Conservation (phyloP, 2,113 vertebrate species). For the Poecile atricapillus region DNA sequence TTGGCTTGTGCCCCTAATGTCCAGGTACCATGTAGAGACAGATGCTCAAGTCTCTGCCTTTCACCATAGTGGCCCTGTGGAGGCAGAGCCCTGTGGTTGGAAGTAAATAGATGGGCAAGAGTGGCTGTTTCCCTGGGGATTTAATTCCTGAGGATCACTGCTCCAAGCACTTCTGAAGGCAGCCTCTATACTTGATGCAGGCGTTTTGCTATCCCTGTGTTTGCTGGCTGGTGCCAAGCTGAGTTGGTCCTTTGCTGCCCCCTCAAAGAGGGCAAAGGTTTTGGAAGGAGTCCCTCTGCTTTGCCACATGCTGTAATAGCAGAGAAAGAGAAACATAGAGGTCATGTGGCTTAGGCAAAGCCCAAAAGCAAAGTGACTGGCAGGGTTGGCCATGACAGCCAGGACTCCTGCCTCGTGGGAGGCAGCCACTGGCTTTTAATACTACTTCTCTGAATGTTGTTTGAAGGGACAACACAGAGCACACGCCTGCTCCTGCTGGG, state of each 20-base stretch:
- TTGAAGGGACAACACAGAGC: background rate
- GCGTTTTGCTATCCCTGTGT: background rate
- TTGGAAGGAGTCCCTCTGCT: background rate
- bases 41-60: background rate
- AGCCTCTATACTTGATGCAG: background rate
- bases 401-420: background rate
- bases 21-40: background rate
- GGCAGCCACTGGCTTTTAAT: background rate
- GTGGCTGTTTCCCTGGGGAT: background rate
- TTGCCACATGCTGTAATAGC: background rate
- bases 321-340: background rate
- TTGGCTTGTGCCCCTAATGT: background rate
- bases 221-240: background rate
- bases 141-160: background rate
- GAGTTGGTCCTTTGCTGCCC: background rate
- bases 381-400: background rate
- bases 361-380: background rate
- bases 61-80: background rate
- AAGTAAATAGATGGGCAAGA: background rate
- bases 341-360: background rate
- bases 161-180: background rate
- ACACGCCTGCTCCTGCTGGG: background rate
- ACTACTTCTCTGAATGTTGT: background rate
- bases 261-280: background rate
- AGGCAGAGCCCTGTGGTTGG: background rate